These are phyloP conservation scores for Leptinotarsa rubiginosa DNA, from an alignment of 2,888 invertebrate genomes.

Conservation along the genomic window DNA sequence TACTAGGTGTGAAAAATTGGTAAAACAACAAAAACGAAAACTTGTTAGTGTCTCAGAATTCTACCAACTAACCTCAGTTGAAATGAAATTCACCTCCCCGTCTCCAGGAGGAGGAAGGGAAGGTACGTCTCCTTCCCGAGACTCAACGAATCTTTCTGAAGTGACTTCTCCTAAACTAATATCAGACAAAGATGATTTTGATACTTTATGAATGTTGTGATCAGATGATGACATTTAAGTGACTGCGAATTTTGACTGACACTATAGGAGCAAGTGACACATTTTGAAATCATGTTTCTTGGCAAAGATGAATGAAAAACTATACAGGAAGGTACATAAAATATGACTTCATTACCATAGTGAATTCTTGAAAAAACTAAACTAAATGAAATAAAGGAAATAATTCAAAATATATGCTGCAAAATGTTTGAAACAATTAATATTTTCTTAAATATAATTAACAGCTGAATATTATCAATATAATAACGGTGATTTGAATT, in stretches of 20 bases:
- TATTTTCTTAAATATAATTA: too few species aligned
- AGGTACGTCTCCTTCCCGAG: neutral
- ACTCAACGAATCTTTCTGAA: constrained; percentile 2
- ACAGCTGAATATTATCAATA: too few species aligned
- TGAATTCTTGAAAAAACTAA: too few species aligned
- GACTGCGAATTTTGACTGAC: constrained; percentile 42
- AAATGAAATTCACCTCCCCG: neutral
- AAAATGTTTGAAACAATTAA: too few species aligned
- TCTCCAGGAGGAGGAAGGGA: neutral
- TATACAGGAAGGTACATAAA: neutral
- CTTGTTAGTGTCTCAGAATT: neutral
- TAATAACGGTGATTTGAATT: too few species aligned
- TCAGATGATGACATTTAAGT: constrained; percentile 45
- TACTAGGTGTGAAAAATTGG: too few species aligned
- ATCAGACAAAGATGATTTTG: constrained; percentile 43
- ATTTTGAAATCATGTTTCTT: neutral
- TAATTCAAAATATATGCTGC: too few species aligned
- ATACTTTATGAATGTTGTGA: constrained; percentile 35
- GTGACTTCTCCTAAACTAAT: constrained; percentile 32
- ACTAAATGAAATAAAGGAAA: too few species aligned
- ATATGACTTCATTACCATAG: neutral
- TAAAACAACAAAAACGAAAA: too few species aligned
- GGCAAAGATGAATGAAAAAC: neutral
- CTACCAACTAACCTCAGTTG: neutral
- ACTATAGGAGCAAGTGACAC: constrained; percentile 22